Conservation (phyloP, 2,113 vertebrate genomes). For the Rafetus swinhoei region DNA sequence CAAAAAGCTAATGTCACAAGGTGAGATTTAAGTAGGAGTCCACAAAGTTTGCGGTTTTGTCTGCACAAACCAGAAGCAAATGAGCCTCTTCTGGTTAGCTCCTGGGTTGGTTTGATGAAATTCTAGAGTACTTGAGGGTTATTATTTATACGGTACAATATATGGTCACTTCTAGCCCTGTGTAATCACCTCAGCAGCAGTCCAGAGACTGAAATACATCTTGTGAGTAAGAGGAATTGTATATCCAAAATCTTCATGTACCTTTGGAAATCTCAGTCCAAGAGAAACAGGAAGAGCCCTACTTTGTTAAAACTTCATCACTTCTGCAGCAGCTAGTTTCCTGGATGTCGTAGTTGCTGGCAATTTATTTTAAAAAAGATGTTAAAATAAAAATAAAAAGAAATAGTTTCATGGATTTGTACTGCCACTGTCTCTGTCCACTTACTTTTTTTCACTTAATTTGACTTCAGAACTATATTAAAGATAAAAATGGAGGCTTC, state of each 20-base stretch:
- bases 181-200: background rate
- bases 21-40: background rate
- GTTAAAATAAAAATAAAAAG: background rate
- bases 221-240: background rate
- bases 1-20: background rate
- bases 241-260: background rate
- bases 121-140: background rate
- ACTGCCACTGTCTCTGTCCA: background rate
- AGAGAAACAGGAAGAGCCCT: constrained; percentile 20
- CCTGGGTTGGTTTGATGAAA: background rate
- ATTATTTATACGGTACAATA: background rate
- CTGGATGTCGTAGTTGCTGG: background rate
- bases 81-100: background rate
- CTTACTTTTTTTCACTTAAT: background rate
- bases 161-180: background rate
- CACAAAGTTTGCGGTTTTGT: background rate
- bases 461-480: background rate
- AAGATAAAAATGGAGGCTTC: background rate
- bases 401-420: background rate
- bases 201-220: background rate
- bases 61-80: background rate
- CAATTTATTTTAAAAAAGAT: background rate
- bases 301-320: background rate
- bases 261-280: background rate
- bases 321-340: background rate